phyloP scores from a whole-genome alignment of 37 sponge, comb jelly and placozoan species.

The Halichondria panicea region DNA sequence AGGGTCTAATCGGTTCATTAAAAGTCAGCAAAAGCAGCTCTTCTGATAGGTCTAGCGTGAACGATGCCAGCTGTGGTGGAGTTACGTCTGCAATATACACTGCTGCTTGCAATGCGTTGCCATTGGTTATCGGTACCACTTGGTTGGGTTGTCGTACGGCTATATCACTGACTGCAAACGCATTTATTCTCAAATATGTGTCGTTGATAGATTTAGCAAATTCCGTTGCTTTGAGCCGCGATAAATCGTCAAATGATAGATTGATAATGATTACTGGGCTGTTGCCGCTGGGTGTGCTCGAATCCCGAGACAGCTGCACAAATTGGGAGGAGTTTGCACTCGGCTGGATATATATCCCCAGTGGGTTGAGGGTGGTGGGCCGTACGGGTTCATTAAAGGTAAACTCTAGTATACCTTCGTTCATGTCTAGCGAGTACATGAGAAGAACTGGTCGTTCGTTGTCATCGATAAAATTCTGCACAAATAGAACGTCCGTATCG shows the following conservation, averaged over 20 bases:
- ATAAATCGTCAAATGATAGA: conserved; percentile 39
- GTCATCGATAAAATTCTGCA: conserved; percentile 55
- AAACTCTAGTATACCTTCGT: conserved; percentile 64
- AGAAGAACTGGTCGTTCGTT: conserved; percentile 48
- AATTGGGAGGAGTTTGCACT: conserved; percentile 27
- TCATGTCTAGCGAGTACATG: conserved; percentile 67
- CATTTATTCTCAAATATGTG: conserved; percentile 59
- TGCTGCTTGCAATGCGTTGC: conserved; percentile 43
- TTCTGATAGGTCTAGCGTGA: conserved; percentile 57
- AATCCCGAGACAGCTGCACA: conserved; percentile 36
- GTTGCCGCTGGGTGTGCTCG: conserved; percentile 30
- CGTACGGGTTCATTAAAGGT: conserved; percentile 83
- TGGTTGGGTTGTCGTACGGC: conserved; percentile 61
- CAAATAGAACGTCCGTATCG: conserved; percentile 41
- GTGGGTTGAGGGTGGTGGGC: conserved; percentile 58
- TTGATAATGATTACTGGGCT: conserved; percentile 15
- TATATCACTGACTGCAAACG: conserved; percentile 63
- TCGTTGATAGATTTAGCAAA: conserved; percentile 71
- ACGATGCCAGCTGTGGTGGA: conserved; percentile 46
- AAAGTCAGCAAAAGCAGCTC: conserved; percentile 65
- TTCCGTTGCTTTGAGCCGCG: conserved; percentile 60
- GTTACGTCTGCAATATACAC: conserved; percentile 69
- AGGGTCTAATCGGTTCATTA: conserved; percentile 81
- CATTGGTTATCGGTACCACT: conserved; percentile 46
- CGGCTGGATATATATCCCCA: conserved; percentile 58